phyloP scores from a whole-genome alignment of 2,888 invertebrate genomes.

The Leptinotarsa juncta region DNA sequence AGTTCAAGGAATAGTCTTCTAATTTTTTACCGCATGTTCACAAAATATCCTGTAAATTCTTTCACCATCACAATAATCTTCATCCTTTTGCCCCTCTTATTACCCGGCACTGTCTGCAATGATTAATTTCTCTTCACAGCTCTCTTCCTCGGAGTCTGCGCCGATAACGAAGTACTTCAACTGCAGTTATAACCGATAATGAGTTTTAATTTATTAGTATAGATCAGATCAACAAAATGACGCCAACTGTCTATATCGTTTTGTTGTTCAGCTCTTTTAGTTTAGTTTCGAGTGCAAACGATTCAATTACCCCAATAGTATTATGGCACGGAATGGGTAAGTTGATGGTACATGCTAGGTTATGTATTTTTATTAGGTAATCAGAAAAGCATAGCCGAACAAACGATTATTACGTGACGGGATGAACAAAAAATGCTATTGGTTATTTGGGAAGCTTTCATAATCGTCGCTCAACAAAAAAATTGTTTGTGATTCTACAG shows the following conservation, averaged over 20 bases:
- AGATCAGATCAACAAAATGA: constrained; percentile 8
- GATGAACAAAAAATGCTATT: too few species aligned
- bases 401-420: not conserved
- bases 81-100: not conserved
- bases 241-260: constrained; percentile 24
- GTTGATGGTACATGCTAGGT: constrained; percentile 42
- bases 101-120: not conserved
- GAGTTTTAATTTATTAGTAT: constrained; percentile 4
- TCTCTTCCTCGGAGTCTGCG: constrained; percentile 12
- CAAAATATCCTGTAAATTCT: too few species aligned
- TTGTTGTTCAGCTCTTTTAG: constrained; percentile 25
- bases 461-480: not conserved
- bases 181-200: not conserved
- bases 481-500: too few species aligned
- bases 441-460: too few species aligned
- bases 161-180: not conserved
- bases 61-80: too few species aligned
- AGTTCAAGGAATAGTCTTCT: too few species aligned
- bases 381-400: constrained; percentile 6
- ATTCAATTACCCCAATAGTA: constrained; percentile 52
- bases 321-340: constrained; percentile 89
- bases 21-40: too few species aligned
- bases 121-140: not conserved
- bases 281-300: constrained; percentile 24
- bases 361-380: constrained; percentile 24